phyloP scores from a whole-genome alignment of 2,113 vertebrate genomes.

The Nerophis ophidion region DNA sequence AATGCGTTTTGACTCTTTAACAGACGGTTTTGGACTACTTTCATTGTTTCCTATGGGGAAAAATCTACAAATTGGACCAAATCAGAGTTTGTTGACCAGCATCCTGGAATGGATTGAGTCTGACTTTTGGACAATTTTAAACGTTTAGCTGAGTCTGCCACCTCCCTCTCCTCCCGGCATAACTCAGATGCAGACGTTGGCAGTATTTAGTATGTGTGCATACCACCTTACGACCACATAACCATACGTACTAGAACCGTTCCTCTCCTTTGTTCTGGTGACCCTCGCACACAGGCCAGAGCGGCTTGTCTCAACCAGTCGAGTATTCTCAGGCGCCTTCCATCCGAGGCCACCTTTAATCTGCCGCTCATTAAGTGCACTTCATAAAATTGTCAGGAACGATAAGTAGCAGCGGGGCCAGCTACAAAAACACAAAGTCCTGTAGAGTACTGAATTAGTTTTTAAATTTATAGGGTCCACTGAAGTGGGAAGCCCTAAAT shows the following conservation, averaged over 20 bases:
- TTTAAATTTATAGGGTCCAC: constrained; percentile 89
- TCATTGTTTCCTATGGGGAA: too few species aligned
- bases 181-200: constrained; percentile 75
- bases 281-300: constrained; percentile 52
- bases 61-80: too few species aligned
- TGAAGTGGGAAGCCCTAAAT: constrained; percentile 86
- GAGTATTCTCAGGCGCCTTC: constrained; percentile 51
- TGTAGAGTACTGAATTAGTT: constrained; percentile 86
- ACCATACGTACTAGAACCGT: constrained; percentile 62
- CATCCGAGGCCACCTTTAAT: constrained; percentile 82
- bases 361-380: constrained; percentile 96
- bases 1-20: too few species aligned
- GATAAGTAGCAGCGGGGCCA: constrained; percentile 82
- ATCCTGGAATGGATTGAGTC: too few species aligned
- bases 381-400: constrained; percentile 96
- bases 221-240: constrained; percentile 72
- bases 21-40: too few species aligned
- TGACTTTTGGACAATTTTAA: too few species aligned
- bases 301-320: constrained; percentile 25
- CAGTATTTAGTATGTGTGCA: constrained; percentile 82
- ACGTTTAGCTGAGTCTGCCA: too few species aligned
- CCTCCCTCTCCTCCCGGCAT: constrained; percentile 49
- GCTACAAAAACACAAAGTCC: constrained; percentile 86
- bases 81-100: too few species aligned
- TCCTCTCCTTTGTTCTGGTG: constrained; percentile 43